Conservation (phyloP, 2,888 invertebrate species). For the Nysson spinosus region DNA sequence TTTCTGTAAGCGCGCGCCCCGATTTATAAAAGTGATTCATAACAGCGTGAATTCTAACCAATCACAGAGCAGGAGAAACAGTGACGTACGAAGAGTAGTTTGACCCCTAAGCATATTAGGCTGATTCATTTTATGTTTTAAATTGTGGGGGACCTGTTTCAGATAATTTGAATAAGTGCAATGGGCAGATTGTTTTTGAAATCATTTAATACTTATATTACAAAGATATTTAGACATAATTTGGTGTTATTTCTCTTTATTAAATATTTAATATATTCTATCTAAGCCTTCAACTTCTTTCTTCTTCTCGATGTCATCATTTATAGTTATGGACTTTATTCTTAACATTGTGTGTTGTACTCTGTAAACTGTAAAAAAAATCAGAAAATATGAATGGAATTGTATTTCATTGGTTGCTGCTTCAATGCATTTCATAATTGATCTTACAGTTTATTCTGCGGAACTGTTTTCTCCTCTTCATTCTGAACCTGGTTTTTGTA, state of each 20-base stretch:
- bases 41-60: too few species aligned
- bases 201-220: not conserved
- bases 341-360: conserved; percentile 86
- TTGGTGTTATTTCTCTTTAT: not conserved
- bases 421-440: not conserved
- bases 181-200: too few species aligned
- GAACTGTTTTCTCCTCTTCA: conserved; percentile 88
- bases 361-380: conserved; percentile 79
- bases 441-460: conserved; percentile 85
- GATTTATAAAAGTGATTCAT: too few species aligned
- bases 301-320: conserved; percentile 79
- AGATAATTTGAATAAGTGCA: too few species aligned
- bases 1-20: too few species aligned
- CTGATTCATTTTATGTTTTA: too few species aligned
- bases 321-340: conserved; percentile 85
- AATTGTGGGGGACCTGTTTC: too few species aligned
- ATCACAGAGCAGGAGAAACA: too few species aligned
- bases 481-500: conserved; percentile 87
- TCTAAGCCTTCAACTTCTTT: conserved; percentile 76
- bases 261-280: conserved; percentile 64
- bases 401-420: not conserved
- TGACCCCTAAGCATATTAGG: too few species aligned
- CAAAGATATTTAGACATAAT: not conserved
- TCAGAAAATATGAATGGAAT: not conserved
- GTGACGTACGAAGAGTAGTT: too few species aligned